phyloP scores from a whole-genome alignment of 1,140 invertebrate species.

The Heliconius hermathena region DNA sequence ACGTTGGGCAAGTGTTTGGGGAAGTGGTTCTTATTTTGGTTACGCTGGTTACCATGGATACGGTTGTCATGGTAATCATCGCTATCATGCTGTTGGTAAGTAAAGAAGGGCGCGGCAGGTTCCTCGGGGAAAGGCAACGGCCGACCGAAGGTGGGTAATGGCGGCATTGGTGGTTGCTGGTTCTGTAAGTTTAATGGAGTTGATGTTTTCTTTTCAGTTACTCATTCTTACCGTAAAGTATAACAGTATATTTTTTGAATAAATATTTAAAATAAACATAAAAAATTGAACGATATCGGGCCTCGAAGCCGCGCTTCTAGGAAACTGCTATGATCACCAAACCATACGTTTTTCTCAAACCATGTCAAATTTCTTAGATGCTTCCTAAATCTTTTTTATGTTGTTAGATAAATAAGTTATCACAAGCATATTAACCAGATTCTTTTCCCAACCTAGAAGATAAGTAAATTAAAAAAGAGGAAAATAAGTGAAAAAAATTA shows the following conservation, averaged over 20 bases:
- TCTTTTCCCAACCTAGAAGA: too few relatives aligned
- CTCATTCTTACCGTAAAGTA: background rate
- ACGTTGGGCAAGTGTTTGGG: constrained; percentile 46
- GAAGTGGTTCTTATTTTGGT: constrained; percentile 38
- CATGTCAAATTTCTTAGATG: too few relatives aligned
- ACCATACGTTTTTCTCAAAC: too few relatives aligned
- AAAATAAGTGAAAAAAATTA: too few relatives aligned
- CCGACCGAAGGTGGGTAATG: constrained; percentile 46
- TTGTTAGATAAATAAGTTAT: too few relatives aligned
- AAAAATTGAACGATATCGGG: too few relatives aligned
- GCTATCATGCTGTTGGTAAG: background rate
- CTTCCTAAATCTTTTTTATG: too few relatives aligned
- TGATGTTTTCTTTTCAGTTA: background rate
- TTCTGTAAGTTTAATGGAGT: constrained; percentile 33
- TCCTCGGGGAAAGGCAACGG: constrained; percentile 40
- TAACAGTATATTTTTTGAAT: background rate
- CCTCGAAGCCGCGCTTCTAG: too few relatives aligned
- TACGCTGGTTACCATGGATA: constrained; percentile 46
- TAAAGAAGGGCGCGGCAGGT: constrained; percentile 38
- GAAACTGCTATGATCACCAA: too few relatives aligned
- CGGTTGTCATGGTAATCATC: constrained; percentile 27
- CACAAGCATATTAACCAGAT: too few relatives aligned
- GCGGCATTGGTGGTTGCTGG: constrained; percentile 45
- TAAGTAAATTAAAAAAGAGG: too few relatives aligned
- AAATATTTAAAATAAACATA: too few relatives aligned